These are phyloP conservation scores for Acanthosepion pharaonis DNA, from an alignment of 2,888 invertebrate species.

Conservation along the genomic window DNA sequence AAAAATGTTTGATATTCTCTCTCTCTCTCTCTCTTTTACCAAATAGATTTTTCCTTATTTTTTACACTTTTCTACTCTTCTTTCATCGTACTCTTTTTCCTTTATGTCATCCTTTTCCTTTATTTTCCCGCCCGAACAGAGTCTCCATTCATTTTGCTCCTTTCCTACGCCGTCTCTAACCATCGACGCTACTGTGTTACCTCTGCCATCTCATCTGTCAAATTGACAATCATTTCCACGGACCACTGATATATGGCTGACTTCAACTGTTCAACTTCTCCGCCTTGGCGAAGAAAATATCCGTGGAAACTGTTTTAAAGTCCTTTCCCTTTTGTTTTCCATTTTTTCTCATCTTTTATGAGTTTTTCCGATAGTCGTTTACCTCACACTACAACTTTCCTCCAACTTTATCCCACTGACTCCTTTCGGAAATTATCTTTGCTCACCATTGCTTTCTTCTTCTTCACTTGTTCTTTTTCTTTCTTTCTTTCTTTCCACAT, in stretches of 20 bases:
- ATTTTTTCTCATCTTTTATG: neutral
- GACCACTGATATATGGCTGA: constrained; percentile 13
- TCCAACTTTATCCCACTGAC: too few relatives aligned
- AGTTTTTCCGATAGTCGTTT: neutral
- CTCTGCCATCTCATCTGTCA: constrained; percentile 33
- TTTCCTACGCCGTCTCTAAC: neutral
- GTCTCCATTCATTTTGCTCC: too few relatives aligned
- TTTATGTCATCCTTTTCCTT: neutral
- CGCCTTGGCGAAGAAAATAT: neutral
- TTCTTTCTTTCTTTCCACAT: neutral
- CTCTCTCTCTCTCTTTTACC: neutral
- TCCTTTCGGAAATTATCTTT: too few relatives aligned
- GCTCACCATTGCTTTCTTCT: neutral
- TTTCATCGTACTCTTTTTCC: neutral
- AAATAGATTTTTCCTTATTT: neutral
- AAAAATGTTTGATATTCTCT: neutral
- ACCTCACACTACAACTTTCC: neutral
- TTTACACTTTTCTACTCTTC: neutral
- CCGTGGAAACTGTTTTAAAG: constrained; percentile 33
- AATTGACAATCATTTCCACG: constrained; percentile 12
- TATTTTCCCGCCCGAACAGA: neutral
- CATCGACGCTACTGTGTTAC: constrained; percentile 4
- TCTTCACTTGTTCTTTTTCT: neutral
- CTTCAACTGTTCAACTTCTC: constrained; percentile 21
- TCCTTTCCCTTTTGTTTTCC: neutral